Evolutionary conservation across 2,797 vertebrate genomes (phyloP).

Genomic region (Sitta carolinensis): DNA sequence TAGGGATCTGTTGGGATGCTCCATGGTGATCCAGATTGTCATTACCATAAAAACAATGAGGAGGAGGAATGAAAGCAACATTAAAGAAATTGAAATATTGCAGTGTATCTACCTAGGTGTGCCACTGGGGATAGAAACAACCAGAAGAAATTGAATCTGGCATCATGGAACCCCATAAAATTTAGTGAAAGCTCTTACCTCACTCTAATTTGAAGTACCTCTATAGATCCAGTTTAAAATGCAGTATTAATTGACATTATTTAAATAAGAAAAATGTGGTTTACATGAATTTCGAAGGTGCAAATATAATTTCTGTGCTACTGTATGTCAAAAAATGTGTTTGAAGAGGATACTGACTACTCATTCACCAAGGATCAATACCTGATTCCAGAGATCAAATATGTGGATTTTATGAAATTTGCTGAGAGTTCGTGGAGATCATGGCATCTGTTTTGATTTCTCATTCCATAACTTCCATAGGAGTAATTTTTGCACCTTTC

Average conservation of each 20-base stretch:
- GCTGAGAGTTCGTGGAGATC: neutral
- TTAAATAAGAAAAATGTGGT: neutral
- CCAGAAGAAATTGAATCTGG: neutral
- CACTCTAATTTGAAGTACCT: neutral
- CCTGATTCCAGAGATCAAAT: neutral
- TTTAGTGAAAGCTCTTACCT: neutral
- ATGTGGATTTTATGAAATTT: neutral
- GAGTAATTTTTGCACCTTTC: neutral
- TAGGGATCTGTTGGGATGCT: neutral
- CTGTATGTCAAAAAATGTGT: neutral
- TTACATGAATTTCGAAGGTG: neutral
- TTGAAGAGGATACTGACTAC: neutral
- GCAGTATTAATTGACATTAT: neutral
- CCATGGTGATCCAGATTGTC: neutral
- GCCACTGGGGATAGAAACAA: neutral
- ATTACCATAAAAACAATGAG: neutral
- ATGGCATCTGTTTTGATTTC: neutral
- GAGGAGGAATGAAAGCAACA: neutral
- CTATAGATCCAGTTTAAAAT: neutral
- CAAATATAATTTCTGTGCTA: neutral
- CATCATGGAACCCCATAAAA: neutral
- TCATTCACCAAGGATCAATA: neutral
- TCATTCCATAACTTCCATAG: neutral
- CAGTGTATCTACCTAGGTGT: neutral
- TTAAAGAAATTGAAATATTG: neutral